Base-by-base conservation (phyloP, 2,797 vertebrate species). In the Falco berigora region DNA sequence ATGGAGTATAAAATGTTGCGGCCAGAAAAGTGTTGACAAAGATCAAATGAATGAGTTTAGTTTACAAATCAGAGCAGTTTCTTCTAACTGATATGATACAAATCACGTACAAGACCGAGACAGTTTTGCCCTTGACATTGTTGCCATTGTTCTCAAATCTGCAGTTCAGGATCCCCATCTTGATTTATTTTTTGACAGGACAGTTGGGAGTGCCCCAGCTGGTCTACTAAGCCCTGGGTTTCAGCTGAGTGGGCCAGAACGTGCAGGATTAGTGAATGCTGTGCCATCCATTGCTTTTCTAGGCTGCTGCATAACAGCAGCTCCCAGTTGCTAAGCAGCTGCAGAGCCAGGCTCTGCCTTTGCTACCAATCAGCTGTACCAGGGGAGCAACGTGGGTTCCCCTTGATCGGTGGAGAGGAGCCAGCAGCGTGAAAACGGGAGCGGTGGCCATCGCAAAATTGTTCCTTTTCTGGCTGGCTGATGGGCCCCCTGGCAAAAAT, bases 321-420 rank as follows among this genome's bases (percentile, higher is more conserved):
- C 84, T 95, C 90, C 62, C 93, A 92, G 90, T 96, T 96, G 96
- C 96, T 94, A 85, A 90, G 94, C 96, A 96, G 96, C 96, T 95
- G 95, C 92, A 58, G 92, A 73, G 91, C 82, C 10, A 40, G 9
- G 27, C 16, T 67, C 42, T 86, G 88, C 93, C 78, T 47, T 89
- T 1, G 6, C 87, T 77, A 74, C 86, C 83, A 77, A 81, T 92
- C 90, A 85, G 79, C 90, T 73, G 67, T 46, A 5, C 56, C 7
- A 47, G 2, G 3, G 86, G 56, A 94, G 77, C 68, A 90, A 79
- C 74, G 8, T 23, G 32, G 32, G 36, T 79, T 89, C 90, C 82
- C 76, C 92, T 93, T 62, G 92, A 36, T 72, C 14, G 2, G 82
- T 28, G 47, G 47, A 82, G 86, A 85, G 84, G 63, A 93, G 86